These are phyloP conservation scores for Rhadinocentrus ornatus DNA, from an alignment of 2,797 vertebrate genomes.

Conservation along the genomic window DNA sequence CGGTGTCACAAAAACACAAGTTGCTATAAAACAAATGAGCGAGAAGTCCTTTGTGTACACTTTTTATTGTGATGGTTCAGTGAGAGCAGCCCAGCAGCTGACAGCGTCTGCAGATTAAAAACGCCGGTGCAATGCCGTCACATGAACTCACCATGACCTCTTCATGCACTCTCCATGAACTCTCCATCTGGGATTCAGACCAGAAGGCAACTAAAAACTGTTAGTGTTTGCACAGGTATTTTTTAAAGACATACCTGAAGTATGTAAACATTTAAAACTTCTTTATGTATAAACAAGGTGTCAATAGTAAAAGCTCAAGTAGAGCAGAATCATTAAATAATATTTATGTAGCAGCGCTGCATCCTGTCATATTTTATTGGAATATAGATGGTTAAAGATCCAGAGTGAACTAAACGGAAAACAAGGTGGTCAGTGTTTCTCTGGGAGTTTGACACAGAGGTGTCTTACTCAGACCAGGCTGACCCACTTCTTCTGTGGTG, in stretches of 20 bases:
- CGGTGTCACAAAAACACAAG: no score
- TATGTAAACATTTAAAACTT: not conserved
- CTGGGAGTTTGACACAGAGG: not conserved
- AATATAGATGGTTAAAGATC: not conserved
- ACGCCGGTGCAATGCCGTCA: not conserved
- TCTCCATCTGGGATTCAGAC: not conserved
- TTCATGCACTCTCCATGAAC: not conserved
- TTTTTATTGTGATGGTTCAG: no score
- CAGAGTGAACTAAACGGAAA: not conserved
- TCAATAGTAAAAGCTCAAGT: no score
- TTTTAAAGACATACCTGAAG: not conserved
- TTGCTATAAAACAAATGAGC: not conserved
- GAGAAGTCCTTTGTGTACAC: not conserved
- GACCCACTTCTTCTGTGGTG: constrained; percentile 45
- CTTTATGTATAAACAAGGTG: no score
- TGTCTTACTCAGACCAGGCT: constrained; percentile 18
- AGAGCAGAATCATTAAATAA: no score
- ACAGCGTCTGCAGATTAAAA: no score
- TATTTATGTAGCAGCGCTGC: no score
- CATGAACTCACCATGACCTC: not conserved
- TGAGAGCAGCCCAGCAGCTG: no score
- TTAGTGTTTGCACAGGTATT: no score
- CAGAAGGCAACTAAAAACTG: not conserved
- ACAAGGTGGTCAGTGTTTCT: not conserved
- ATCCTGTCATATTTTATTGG: not conserved